Evolutionary conservation across 2,888 invertebrate species (phyloP).

Genomic region (Chaitophorus viminalis): DNA sequence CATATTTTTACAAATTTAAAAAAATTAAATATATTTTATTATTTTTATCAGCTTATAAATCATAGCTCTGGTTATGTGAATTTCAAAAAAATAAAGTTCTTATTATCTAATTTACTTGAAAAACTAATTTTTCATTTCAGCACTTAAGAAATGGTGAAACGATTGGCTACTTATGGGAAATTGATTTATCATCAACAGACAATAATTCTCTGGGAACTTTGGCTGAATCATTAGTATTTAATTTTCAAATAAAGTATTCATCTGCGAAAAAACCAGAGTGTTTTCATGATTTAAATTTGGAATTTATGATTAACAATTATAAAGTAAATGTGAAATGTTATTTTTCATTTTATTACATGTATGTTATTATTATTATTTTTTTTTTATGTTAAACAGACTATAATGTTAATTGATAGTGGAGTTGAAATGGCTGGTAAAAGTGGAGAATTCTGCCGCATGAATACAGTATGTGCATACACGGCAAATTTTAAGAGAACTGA

Average conservation of each 20-base stretch:
- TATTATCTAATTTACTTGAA: conserved; percentile 4
- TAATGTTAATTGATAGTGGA: conserved; percentile 51
- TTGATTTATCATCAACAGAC: conserved; percentile 54
- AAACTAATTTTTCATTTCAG: conserved; percentile 33
- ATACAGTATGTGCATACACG: conserved; percentile 85
- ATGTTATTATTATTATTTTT: background rate
- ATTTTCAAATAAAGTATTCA: conserved; percentile 47
- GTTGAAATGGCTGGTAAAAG: conserved; percentile 55
- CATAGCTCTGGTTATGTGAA: too few species aligned
- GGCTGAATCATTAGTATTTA: conserved; percentile 47
- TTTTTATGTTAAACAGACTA: conserved; percentile 16
- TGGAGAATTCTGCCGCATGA: conserved; percentile 85
- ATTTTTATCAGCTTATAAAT: too few species aligned
- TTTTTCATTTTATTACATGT: background rate
- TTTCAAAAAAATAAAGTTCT: background rate
- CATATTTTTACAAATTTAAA: too few species aligned
- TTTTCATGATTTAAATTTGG: conserved; percentile 41
- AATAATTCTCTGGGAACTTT: background rate
- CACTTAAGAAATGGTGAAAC: conserved; percentile 49
- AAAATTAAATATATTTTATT: too few species aligned
- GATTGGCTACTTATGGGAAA: conserved; percentile 55
- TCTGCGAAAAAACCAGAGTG: conserved; percentile 9
- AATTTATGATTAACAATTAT: conserved; percentile 49
- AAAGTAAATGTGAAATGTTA: conserved; percentile 20
- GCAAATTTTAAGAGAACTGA: conserved; percentile 75